Base-by-base conservation (phyloP, 1,140 invertebrate species). In the Drosophila prosaltans region DNA sequence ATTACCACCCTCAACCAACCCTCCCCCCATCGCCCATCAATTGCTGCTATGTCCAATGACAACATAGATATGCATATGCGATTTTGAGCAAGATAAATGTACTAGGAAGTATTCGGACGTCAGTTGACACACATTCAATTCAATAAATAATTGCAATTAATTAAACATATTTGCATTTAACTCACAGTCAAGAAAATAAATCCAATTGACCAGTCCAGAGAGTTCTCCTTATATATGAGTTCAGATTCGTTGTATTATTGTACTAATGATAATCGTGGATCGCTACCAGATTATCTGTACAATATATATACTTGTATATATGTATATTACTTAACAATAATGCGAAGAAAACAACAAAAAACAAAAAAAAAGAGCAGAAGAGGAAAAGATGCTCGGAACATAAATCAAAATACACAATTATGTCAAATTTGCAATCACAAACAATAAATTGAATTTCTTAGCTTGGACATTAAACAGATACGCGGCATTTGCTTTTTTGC, bases 401-500 rank as follows among this genome's bases (percentile, higher is more conserved):
- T 81, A 73, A 88, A 85, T 85, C 81, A 85, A 74, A 60, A 57
- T 45, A 39, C 66, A 78, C 75, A 88, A 88, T 88, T 88, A 83
- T 88, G 80, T 80, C 83, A 82, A 86, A 88, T 82, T 76, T 66
- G 72, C 83, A 86, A 88, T 88, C 83, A 83, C 76, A 83, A 77
- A 67, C 67, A 75, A 83, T 88, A 80, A 80, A 88, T 88, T 80
- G 21, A 70, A 65, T 61, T 84, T 76, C 69, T 83, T 77, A 43
- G 73, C 59, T 65, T 76, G 77, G 84, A 88, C 73, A 80, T 63
- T 80, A 74, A 88, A 30, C 83, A 86, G 82, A 82, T 88, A 76
- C 69, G 66, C 72, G 51, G 65, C 65, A 65, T 45, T 71, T 64
- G 81, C 57, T 21, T 60, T 71, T 83, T 69, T 72, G 40, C 48